Evolutionary conservation across 2,797 vertebrate species (phyloP).

Genomic region (Trachurus trachurus): DNA sequence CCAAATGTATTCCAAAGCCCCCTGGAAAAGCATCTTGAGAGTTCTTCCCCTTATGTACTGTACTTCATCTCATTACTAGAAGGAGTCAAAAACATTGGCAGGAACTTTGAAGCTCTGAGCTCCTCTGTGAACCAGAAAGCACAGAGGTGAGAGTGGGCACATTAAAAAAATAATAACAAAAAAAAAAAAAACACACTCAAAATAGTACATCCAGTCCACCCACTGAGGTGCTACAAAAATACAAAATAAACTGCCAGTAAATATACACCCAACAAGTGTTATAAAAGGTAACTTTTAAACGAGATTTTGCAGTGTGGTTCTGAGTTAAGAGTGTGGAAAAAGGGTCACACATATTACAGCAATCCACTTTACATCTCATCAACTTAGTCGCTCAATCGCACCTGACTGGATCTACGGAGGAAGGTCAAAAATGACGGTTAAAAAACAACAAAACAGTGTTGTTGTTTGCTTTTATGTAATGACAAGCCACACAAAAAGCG

Average conservation of each 20-base stretch:
- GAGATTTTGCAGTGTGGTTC: neutral
- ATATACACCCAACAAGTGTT: conserved; percentile 46
- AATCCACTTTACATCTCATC: conserved; percentile 4
- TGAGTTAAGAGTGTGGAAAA: neutral
- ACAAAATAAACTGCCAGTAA: conserved; percentile 31
- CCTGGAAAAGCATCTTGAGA: conserved; percentile 80
- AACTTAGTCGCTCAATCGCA: neutral
- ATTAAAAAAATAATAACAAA: conserved; percentile 18
- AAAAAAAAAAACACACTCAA: conserved; percentile 39
- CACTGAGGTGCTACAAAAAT: conserved; percentile 58
- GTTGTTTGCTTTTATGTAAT: conserved; percentile 19
- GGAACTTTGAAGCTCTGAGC: conserved; percentile 72
- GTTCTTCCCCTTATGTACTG: conserved; percentile 72
- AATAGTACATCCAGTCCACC: conserved; percentile 54
- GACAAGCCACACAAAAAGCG: conserved; percentile 19
- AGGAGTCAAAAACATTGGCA: conserved; percentile 76
- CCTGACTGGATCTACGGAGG: neutral
- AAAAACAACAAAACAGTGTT: neutral
- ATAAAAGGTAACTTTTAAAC: conserved; percentile 31
- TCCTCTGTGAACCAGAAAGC: conserved; percentile 58
- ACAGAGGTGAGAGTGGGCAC: conserved; percentile 73
- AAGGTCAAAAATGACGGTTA: neutral
- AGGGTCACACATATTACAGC: neutral
- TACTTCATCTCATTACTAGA: conserved; percentile 81
- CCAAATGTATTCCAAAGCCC: conserved; percentile 86